phyloP scores from a whole-genome alignment of 2,888 invertebrate species.

The Pedicia rivosa region DNA sequence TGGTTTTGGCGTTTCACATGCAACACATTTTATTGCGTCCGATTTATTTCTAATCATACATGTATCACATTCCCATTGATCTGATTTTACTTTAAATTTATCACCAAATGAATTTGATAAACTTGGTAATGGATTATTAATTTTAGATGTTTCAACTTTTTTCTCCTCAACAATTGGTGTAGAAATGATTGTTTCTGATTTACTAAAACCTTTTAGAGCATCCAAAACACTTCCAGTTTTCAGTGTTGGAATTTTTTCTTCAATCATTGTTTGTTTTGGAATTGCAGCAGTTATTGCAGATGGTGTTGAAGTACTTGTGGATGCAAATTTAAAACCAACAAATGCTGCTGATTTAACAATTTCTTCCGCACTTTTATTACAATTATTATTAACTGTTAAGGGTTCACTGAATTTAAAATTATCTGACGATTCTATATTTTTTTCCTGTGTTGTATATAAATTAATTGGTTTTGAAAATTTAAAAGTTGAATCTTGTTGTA shows the following conservation, averaged over 20 bases:
- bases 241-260: slow-evolving; percentile 12
- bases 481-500: slow-evolving; percentile 14
- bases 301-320: too few relatives aligned
- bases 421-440: slow-evolving; percentile 32
- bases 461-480: slow-evolving; percentile 36
- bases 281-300: slow-evolving; percentile 7
- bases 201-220: slow-evolving; percentile 19
- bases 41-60: slow-evolving; percentile 39
- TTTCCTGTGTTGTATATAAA: slow-evolving; percentile 24
- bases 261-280: slow-evolving; percentile 14
- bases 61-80: slow-evolving; percentile 40
- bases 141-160: not conserved
- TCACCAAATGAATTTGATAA: slow-evolving; percentile 21
- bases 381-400: slow-evolving; percentile 18
- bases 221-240: slow-evolving; percentile 33
- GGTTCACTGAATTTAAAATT: slow-evolving; percentile 42
- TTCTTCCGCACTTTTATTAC: slow-evolving; percentile 14
- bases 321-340: slow-evolving; percentile 24
- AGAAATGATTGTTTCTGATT: too few relatives aligned
- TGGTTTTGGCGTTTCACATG: slow-evolving; percentile 36
- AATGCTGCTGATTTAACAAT: slow-evolving; percentile 12
- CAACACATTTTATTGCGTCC: slow-evolving; percentile 32
- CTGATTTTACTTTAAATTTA: slow-evolving; percentile 35
- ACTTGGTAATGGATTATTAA: not conserved
- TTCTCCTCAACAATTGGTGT: not conserved